These are phyloP conservation scores for Trinectes maculatus DNA, from an alignment of 2,113 vertebrate genomes.

Conservation along the genomic window DNA sequence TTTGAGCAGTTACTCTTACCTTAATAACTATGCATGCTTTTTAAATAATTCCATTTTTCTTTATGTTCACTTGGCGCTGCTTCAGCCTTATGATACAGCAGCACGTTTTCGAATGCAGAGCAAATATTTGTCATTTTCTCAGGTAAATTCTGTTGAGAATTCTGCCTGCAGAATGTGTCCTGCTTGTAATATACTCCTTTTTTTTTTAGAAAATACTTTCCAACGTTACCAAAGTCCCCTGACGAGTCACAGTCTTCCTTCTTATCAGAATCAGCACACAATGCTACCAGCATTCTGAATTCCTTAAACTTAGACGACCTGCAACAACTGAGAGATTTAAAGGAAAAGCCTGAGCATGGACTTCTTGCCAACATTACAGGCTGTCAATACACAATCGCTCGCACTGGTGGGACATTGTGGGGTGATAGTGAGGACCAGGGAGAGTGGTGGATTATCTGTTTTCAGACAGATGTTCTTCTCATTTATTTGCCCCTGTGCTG, in stretches of 20 bases:
- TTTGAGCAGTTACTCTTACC: background rate
- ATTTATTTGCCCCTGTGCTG: background rate
- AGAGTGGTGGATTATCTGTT: slow-evolving; percentile 10
- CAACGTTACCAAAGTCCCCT: background rate
- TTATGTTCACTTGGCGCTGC: background rate
- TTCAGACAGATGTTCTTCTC: slow-evolving; percentile 13
- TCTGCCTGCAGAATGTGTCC: background rate
- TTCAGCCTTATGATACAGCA: background rate
- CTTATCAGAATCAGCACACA: background rate
- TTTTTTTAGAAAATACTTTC: background rate
- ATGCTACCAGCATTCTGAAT: background rate
- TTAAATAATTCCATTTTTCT: background rate
- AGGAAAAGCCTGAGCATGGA: background rate
- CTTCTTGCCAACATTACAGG: slow-evolving; percentile 6
- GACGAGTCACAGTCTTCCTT: background rate
- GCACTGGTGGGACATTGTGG: background rate
- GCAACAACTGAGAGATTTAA: slow-evolving; percentile 1
- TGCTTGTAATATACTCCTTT: background rate
- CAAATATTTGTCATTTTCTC: background rate
- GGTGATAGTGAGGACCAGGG: slow-evolving; percentile 13
- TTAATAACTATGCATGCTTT: background rate
- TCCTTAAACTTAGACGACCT: slow-evolving; percentile 4
- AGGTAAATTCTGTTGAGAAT: background rate
- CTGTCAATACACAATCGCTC: slow-evolving; percentile 2
- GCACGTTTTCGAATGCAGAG: background rate